Evolutionary conservation across 2,888 invertebrate species (phyloP), one percentile per base, ranked within the genome.

Genomic region (Pyrrhia umbra): DNA sequence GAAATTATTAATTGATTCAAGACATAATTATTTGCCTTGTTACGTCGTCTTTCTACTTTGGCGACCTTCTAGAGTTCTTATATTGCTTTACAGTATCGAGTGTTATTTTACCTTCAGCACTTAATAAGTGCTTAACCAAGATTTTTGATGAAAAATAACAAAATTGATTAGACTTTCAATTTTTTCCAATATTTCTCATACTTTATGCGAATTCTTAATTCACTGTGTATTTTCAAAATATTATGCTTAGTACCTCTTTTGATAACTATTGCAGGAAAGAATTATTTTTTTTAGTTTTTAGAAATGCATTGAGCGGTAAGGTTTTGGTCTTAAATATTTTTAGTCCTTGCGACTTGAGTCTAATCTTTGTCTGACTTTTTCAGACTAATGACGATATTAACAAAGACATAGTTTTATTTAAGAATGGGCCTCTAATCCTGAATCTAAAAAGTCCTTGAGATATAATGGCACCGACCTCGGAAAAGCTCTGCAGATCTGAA

Each of bases 381-480:
- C 15, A 39, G 23, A 39, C 18, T 20, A n/a, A 34, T 13, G 37
- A 37, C 16, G 10, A 42, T 30, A 30, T 50, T 34, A 15, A 0
- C 42, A 20, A 2, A 6, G n/a, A 63, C 23, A 30, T 45, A 21
- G 8, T 15, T 30, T 16, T 3, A 34, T 47, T 68, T 55, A 57
- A 64, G 85, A 83, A 13, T 96, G 95, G 0, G 96, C 93, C 30
- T 96, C 96, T 3, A 97, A 91, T 20, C 96, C 97, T 8, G 95
- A 95, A 77, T 96, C 96, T 30, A 97, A 72, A 83, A 97, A 97
- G 85, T 97, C 96, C 79, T 95, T 94, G 0, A 96, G 60, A 70
- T 94, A 87, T 4, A 94, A 75, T 30, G 95, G 88, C 2, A 96
- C 95, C 62, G 93, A 89, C 23, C 86, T 87, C 0, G 97, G 97